These are phyloP conservation scores for Anas flavirostris DNA, from an alignment of 2,797 vertebrate genomes.

Conservation along the genomic window DNA sequence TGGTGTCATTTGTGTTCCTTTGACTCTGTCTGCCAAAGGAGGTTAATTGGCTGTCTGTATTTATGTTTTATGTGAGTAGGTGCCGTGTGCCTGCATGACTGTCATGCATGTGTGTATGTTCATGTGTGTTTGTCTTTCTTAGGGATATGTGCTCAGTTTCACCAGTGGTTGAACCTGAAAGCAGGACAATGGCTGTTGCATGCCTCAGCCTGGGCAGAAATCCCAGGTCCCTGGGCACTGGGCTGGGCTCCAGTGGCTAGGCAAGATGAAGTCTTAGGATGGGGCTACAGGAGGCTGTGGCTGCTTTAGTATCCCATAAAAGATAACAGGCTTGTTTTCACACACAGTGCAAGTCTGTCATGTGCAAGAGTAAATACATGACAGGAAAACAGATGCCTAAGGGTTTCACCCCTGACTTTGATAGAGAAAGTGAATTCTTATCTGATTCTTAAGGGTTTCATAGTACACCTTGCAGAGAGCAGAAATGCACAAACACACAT, in stretches of 20 bases:
- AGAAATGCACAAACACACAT: background rate
- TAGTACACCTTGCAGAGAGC: background rate
- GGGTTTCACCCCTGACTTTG: background rate
- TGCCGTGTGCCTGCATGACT: background rate
- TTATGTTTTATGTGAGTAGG: background rate
- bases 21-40: background rate
- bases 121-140: no score
- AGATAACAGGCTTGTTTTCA: background rate
- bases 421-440: background rate
- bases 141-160: background rate
- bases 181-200: rapidly evolving
- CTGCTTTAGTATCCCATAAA: background rate
- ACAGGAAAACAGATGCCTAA: background rate
- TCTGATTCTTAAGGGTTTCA: background rate
- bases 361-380: background rate
- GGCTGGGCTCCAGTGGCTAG: background rate
- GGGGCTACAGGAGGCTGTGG: background rate
- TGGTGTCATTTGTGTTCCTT: background rate
- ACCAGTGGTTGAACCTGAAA: background rate
- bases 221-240: rapidly evolving
- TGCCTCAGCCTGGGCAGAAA: background rate
- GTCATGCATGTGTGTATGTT: rapidly evolving
- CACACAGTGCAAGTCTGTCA: background rate
- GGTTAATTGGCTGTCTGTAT: rapidly evolving
- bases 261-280: background rate